A percentile compares a stretch with the other conserved stretches of the same genome.
Evolutionary conservation across 2,888 invertebrate genomes (phyloP).

Genomic region (Leptinotarsa juncta): DNA sequence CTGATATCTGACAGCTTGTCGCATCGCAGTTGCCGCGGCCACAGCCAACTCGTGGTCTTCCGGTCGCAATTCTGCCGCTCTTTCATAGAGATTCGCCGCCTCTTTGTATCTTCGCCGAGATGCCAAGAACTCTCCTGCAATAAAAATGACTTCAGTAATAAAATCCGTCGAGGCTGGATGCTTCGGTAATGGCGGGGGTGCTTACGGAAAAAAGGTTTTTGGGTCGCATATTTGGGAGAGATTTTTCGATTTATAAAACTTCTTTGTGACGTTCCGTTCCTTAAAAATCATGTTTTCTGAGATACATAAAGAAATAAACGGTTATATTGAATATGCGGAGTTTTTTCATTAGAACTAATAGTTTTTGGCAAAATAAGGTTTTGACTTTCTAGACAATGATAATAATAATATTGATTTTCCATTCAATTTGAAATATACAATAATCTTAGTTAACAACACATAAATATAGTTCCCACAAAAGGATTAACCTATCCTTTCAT

Average conservation of each 20-base stretch:
- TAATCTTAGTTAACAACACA: too few relatives aligned
- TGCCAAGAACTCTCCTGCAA: constrained; percentile 87
- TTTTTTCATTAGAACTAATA: too few relatives aligned
- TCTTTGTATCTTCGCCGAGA: constrained; percentile 83
- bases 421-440: too few relatives aligned
- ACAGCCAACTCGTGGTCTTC: constrained; percentile 86
- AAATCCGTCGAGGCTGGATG: not conserved
- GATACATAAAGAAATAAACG: too few relatives aligned
- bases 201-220: not conserved
- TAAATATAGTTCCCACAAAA: too few relatives aligned
- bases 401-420: too few relatives aligned
- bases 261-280: not conserved
- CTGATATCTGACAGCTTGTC: constrained; percentile 82
- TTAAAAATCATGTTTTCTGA: not conserved
- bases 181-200: constrained; percentile 6
- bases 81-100: constrained; percentile 83
- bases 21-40: constrained; percentile 87
- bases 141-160: constrained; percentile 22
- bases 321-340: too few relatives aligned
- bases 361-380: too few relatives aligned
- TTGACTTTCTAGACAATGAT: too few relatives aligned
- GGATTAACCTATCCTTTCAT: too few relatives aligned
- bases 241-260: not conserved
- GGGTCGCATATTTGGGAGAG: not conserved
- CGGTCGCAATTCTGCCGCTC: constrained; percentile 82